phyloP scores from a whole-genome alignment of 1,140 invertebrate species.

The Phortica variegata region DNA sequence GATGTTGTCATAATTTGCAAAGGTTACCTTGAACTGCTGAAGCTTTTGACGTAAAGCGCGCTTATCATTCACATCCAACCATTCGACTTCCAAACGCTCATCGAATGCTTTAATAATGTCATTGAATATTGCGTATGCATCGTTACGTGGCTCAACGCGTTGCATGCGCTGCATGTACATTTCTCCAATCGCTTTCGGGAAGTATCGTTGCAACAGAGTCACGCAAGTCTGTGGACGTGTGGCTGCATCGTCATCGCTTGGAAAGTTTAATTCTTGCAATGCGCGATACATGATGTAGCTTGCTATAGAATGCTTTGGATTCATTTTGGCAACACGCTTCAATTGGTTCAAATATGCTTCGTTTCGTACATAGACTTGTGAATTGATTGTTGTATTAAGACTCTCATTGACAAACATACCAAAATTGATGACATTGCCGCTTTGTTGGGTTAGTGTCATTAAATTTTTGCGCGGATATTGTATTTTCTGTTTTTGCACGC shows the following conservation, averaged over 20 bases:
- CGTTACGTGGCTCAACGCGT: conserved; percentile 23
- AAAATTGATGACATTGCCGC: conserved; percentile 30
- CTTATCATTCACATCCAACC: conserved; percentile 40
- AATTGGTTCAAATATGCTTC: conserved; percentile 33
- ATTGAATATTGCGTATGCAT: conserved; percentile 31
- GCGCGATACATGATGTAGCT: conserved; percentile 46
- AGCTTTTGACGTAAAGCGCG: conserved; percentile 24
- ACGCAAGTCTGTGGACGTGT: conserved; percentile 28
- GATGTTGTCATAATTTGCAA: conserved; percentile 31
- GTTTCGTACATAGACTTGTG: conserved; percentile 29
- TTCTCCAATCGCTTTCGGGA: conserved; percentile 38
- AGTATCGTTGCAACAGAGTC: conserved; percentile 25
- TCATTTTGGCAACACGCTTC: conserved; percentile 15
- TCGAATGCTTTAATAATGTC: conserved; percentile 35
- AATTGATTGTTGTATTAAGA: conserved; percentile 16
- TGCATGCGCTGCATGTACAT: conserved; percentile 36
- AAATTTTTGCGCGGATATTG: conserved; percentile 18
- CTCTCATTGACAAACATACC: conserved; percentile 29
- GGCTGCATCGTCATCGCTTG: conserved; percentile 18
- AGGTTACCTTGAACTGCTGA: conserved; percentile 17
- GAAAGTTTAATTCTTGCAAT: conserved; percentile 33
- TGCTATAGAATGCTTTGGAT: conserved; percentile 24
- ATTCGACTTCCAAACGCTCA: conserved; percentile 27
- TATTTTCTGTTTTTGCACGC: not conserved
- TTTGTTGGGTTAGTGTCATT: conserved; percentile 18